These are phyloP conservation scores for Nomada ferruginata DNA, from an alignment of 2,888 invertebrate genomes.

Conservation along the genomic window DNA sequence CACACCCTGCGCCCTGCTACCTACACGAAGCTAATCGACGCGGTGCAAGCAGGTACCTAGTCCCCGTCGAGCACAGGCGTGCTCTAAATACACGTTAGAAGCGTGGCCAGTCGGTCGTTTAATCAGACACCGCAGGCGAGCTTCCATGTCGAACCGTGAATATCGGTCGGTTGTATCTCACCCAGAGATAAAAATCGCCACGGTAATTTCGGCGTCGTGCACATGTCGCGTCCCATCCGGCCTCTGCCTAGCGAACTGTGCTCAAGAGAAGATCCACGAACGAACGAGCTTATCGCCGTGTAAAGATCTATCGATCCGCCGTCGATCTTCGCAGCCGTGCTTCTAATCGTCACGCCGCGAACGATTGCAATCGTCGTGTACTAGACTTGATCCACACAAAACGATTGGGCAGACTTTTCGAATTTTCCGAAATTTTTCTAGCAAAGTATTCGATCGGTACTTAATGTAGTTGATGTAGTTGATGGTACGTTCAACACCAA, in stretches of 20 bases:
- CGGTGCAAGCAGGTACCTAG: constrained; percentile 69
- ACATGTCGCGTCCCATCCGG: constrained; percentile 81
- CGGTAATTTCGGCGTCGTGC: constrained; percentile 82
- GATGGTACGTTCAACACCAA: no score
- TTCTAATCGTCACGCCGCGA: constrained; percentile 36
- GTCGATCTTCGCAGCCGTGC: constrained; percentile 5
- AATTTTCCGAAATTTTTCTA: no score
- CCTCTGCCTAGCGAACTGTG: constrained; percentile 65
- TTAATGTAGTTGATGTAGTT: no score
- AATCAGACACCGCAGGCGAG: constrained; percentile 74
- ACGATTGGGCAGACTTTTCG: no score
- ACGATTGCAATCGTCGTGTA: constrained; percentile 17
- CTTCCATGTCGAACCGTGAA: constrained; percentile 81
- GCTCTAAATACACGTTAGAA: constrained; percentile 73
- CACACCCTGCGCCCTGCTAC: not conserved
- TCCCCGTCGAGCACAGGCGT: constrained; percentile 34
- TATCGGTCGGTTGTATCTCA: constrained; percentile 79
- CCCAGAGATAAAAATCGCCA: constrained; percentile 80
- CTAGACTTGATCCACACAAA: not conserved
- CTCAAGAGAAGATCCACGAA: constrained; percentile 60
- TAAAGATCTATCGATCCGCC: constrained; percentile 44
- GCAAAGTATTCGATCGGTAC: no score
- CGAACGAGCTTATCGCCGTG: constrained; percentile 26
- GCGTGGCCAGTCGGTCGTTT: constrained; percentile 73
- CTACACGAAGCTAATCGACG: constrained; percentile 59